Conservation (phyloP, 2,113 vertebrate genomes). For the Menidia beryllina region DNA sequence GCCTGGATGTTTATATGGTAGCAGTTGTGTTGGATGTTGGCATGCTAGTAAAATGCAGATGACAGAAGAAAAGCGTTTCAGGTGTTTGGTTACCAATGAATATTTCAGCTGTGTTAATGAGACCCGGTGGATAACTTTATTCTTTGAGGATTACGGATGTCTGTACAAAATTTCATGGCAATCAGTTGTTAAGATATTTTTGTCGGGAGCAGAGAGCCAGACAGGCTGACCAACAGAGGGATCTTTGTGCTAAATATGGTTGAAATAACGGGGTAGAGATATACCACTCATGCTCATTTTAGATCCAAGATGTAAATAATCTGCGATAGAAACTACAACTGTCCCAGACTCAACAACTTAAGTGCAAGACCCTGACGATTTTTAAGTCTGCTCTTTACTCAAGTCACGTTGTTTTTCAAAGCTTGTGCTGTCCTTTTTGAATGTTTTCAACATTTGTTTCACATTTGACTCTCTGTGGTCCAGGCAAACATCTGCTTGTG, state of each 20-base stretch:
- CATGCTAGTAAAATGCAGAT: background rate
- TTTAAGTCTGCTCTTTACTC: background rate
- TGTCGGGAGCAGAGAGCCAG: background rate
- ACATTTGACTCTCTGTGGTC: constrained; percentile 87
- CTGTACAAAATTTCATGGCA: background rate
- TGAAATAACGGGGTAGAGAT: constrained; percentile 5
- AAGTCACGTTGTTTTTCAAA: constrained; percentile 7
- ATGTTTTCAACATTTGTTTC: constrained; percentile 81
- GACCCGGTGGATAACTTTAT: background rate
- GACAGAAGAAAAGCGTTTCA: background rate
- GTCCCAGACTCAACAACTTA: background rate
- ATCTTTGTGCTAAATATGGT: background rate
- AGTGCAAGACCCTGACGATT: background rate
- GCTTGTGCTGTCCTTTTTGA: constrained; percentile 2
- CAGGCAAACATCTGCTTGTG: constrained; percentile 87
- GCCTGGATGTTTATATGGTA: background rate
- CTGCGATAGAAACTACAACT: background rate
- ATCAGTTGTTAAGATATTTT: constrained; percentile 5
- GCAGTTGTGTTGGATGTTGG: background rate
- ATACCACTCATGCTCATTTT: constrained; percentile 5
- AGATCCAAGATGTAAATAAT: constrained; percentile 23
- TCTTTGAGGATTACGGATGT: background rate
- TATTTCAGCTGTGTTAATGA: background rate
- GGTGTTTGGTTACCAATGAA: background rate
- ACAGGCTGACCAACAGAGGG: background rate